Conservation (phyloP, 2,888 invertebrate genomes). For the Plebejus argus region DNA sequence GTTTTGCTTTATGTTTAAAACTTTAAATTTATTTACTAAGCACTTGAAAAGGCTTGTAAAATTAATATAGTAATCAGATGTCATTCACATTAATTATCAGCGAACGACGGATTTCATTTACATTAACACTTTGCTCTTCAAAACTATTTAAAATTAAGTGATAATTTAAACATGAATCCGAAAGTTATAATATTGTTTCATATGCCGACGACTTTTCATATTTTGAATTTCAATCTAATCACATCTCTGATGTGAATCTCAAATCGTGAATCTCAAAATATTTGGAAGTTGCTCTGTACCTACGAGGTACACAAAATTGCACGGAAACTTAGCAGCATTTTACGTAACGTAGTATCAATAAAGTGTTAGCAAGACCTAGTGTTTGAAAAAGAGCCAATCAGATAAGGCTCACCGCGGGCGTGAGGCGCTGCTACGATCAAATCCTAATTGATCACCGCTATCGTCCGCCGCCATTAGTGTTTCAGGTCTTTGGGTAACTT, state of each 20-base stretch:
- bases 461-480: background rate
- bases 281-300: background rate
- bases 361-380: slow-evolving; percentile 21
- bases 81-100: background rate
- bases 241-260: too few species aligned
- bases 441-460: slow-evolving; percentile 21
- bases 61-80: background rate
- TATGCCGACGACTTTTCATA: too few species aligned
- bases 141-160: too few species aligned
- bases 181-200: too few species aligned
- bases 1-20: background rate
- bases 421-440: slow-evolving; percentile 2
- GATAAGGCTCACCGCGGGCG: slow-evolving; percentile 17
- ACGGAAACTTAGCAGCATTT: slow-evolving; percentile 3
- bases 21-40: background rate
- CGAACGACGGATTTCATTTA: background rate
- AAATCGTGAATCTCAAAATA: background rate
- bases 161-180: too few species aligned
- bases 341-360: slow-evolving; percentile 17
- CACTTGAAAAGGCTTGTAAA: background rate
- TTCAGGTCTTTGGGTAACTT: background rate
- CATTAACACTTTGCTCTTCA: background rate
- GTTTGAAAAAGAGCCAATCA: slow-evolving; percentile 22
- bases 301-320: background rate
- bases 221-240: too few species aligned